Evolutionary conservation across 2,888 invertebrate species (phyloP).

Genomic region (Busseola fusca): DNA sequence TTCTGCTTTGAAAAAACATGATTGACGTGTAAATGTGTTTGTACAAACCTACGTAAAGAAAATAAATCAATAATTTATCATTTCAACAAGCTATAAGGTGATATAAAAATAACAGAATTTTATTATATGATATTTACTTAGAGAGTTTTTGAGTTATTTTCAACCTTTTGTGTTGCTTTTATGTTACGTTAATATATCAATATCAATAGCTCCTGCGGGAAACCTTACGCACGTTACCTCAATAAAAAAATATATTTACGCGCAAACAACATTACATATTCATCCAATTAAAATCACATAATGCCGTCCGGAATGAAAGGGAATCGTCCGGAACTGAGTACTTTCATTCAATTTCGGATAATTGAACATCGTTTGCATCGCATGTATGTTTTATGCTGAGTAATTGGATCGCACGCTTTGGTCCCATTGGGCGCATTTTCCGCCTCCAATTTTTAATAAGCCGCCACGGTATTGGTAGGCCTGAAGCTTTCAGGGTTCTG

Average conservation of each 20-base stretch:
- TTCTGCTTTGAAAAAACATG: too few relatives aligned
- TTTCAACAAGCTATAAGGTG: background rate
- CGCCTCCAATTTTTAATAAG: slow-evolving; percentile 26
- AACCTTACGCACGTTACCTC: background rate
- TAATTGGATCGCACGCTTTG: slow-evolving; percentile 34
- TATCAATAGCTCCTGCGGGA: background rate
- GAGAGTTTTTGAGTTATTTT: background rate
- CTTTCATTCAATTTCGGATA: slow-evolving; percentile 42
- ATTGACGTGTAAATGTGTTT: too few relatives aligned
- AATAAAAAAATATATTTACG: background rate
- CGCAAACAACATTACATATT: slow-evolving; percentile 1
- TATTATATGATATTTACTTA: background rate
- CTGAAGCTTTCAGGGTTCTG: background rate
- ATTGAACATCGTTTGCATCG: slow-evolving; percentile 33
- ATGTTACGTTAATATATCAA: background rate
- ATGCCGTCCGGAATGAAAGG: slow-evolving; percentile 15
- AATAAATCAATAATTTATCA: too few relatives aligned
- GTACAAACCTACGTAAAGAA: too few relatives aligned
- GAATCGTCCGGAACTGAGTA: slow-evolving; percentile 28
- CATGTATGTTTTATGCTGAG: slow-evolving; percentile 23
- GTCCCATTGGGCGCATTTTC: slow-evolving; percentile 4
- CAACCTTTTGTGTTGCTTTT: background rate
- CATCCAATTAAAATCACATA: slow-evolving; percentile 25
- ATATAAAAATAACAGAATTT: background rate
- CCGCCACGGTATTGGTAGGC: slow-evolving; percentile 5